Evolutionary conservation across 2,113 vertebrate species (phyloP), one percentile per base, ranked within the genome.

Genomic region (Megatriorchis doriae): DNA sequence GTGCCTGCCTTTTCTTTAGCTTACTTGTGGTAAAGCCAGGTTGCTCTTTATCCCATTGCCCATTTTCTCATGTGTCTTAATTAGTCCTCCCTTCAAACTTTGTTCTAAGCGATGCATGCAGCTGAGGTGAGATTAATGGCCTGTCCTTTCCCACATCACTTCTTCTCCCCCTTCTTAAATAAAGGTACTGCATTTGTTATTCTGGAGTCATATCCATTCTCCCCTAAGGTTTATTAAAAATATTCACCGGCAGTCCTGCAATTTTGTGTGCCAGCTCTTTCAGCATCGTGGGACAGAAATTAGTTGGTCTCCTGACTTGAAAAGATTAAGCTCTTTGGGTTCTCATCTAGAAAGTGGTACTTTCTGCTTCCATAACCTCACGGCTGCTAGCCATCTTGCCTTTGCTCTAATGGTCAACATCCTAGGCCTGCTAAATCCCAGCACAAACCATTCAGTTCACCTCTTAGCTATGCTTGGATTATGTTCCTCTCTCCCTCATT

Each of bases 31-130:
- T 79, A 85, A 93, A 91, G 11, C 47, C 47, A 85, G 16, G 42
- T 27, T 59, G 32, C 18, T 86, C 20, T 78, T 83, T 62, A 90
- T 63, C 48, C 32, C 32, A 42, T n/a, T 88, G 26, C 56, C 74
- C 56, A 72, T 94, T 93, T 94, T 93, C 90, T 97, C 94, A 82
- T 68, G 81, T 87, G 70, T 94, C 90, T 95, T 88, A 96, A 97
- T 96, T 90, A 97, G 65, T 36, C 38, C 34, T 85, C 67, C 73
- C 78, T 85, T 94, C 90, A 90, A 78, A 63, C 70, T 67, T 89
- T 79, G 74, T 71, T 85, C 70, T 85, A 82, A 88, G 40, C 50
- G n/a, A 36, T 11, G 47, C 70, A 63, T 52, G n/a, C 74, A 79
- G 32, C 61, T 82, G 70, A 82, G 85, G 79, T 59, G 66, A 95